Percentiles rank a stretch among this genome's conserved stretches.
Conservation (phyloP, 1,140 invertebrate species). For the Diplogasteroides magnus region DNA sequence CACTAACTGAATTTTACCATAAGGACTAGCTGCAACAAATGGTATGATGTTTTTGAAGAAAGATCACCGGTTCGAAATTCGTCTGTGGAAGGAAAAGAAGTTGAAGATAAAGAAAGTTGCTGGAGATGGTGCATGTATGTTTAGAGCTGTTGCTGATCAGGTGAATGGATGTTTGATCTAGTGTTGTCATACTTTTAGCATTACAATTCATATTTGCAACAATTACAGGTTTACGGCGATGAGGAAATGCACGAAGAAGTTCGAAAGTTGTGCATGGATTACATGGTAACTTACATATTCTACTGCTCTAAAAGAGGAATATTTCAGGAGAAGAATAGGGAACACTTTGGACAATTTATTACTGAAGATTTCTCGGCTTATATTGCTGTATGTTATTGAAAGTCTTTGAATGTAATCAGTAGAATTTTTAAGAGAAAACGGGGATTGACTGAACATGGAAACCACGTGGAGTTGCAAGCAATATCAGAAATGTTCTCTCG, state of each 20-base stretch:
- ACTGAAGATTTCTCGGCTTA: slow-evolving; percentile 85
- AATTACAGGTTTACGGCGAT: slow-evolving; percentile 74
- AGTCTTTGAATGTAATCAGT: slow-evolving; percentile 57
- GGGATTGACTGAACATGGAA: slow-evolving; percentile 75
- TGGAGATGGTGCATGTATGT: slow-evolving; percentile 87
- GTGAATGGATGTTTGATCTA: slow-evolving; percentile 3
- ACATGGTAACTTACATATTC: slow-evolving; percentile 70
- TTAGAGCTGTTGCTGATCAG: slow-evolving; percentile 69
- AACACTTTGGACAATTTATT: slow-evolving; percentile 86
- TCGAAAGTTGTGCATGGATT: slow-evolving; percentile 82
- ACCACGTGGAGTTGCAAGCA: slow-evolving; percentile 89
- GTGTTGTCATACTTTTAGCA: neutral
- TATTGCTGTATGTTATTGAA: slow-evolving; percentile 59
- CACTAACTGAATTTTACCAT: no score
- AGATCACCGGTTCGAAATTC: slow-evolving; percentile 59
- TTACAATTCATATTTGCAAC: slow-evolving; percentile 3
- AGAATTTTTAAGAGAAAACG: slow-evolving; percentile 61
- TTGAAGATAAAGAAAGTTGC: slow-evolving; percentile 80
- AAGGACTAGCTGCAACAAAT: no score
- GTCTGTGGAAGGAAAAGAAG: slow-evolving; percentile 62
- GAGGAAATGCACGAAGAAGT: slow-evolving; percentile 83
- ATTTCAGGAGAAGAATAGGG: slow-evolving; percentile 71
- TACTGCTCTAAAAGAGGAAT: slow-evolving; percentile 3
- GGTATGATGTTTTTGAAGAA: no score
- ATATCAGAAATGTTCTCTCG: slow-evolving; percentile 87